phyloP scores from a whole-genome alignment of 2,113 vertebrate genomes.

The Scomber scombrus region DNA sequence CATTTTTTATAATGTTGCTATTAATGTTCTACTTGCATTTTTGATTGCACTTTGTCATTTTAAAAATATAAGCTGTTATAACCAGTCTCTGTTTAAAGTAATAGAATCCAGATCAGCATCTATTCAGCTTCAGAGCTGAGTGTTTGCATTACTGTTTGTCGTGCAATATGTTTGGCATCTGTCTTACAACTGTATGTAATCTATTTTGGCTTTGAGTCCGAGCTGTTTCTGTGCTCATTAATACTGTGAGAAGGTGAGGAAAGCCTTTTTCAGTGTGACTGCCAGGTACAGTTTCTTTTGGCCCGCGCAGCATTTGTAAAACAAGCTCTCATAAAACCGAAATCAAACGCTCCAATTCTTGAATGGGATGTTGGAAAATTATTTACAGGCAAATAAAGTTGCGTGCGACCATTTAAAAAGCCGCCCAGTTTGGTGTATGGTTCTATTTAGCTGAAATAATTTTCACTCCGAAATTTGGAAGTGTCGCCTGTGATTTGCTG shows the following conservation, averaged over 20 bases:
- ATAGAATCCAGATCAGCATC: constrained; percentile 1
- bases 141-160: constrained; percentile 43
- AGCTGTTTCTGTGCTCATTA: constrained; percentile 65
- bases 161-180: constrained; percentile 27
- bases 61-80: constrained; percentile 13
- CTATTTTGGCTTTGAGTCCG: constrained; percentile 49
- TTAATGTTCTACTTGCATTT: constrained; percentile 1
- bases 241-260: constrained; percentile 57
- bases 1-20: constrained; percentile 24
- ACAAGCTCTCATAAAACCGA: constrained; percentile 72
- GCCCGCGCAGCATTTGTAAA: constrained; percentile 67
- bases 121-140: constrained; percentile 8
- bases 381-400: constrained; percentile 83
- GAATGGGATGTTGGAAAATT: constrained; percentile 79
- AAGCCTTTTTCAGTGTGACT: constrained; percentile 56
- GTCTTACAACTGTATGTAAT: constrained; percentile 3
- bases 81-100: constrained; percentile 11
- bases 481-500: constrained; percentile 73
- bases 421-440: constrained; percentile 52
- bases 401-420: constrained; percentile 62
- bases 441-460: constrained; percentile 75
- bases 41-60: constrained; percentile 35
- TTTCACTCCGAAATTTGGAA: constrained; percentile 64
- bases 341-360: constrained; percentile 74
- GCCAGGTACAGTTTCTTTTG: constrained; percentile 78